Evolutionary conservation across 1,140 invertebrate species (phyloP), one percentile per base, ranked within the genome.

Genomic region (Meloidogyne exigua): DNA sequence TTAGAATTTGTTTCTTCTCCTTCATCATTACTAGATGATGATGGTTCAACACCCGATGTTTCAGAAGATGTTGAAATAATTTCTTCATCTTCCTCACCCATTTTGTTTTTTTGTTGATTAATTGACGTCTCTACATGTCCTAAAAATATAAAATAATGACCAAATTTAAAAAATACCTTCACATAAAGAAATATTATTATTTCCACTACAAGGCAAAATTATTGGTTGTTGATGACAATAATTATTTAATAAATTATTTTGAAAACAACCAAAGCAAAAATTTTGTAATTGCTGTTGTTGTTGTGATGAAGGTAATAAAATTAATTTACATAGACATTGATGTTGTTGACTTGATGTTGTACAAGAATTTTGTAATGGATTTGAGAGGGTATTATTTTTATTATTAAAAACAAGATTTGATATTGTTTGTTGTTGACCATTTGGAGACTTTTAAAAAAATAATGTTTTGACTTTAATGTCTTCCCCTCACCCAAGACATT

Each of bases 311-410:
- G 49, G 49, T n/a, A 57, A 57, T n/a, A 57, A 18, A 57, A 57
- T 57, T 57, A 57, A 57, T 57, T 57, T 57, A 57, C 49, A 57
- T n/a, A 57, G 21, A 57, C 49, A 57, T 57, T 57, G 44, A 18
- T 49, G 44, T 49, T 18, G 49, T 57, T 57, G 49, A 57, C 49
- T 57, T 57, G 49, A 57, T 57, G 49, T 57, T 57, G 49, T 57
- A 57, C 4, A 9, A 15, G 49, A 57, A 57, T 57, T 57, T 57
- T 57, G 49, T n/a, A 57, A 57, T 9, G 18, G 18, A 21, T n/a
- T 3, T 49, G 18, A 57, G 21, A n/a, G 15, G 18, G 15, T 57
- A 44, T 15, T 44, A 44, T 44, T 44, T 44, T 44, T 44, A 32
- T 32, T 32, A 49, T 49, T 49, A n/a, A 57, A n/a, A 0, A n/a